Conservation (phyloP, 1,140 invertebrate genomes). For the Mycetomoellerius zeteki region DNA sequence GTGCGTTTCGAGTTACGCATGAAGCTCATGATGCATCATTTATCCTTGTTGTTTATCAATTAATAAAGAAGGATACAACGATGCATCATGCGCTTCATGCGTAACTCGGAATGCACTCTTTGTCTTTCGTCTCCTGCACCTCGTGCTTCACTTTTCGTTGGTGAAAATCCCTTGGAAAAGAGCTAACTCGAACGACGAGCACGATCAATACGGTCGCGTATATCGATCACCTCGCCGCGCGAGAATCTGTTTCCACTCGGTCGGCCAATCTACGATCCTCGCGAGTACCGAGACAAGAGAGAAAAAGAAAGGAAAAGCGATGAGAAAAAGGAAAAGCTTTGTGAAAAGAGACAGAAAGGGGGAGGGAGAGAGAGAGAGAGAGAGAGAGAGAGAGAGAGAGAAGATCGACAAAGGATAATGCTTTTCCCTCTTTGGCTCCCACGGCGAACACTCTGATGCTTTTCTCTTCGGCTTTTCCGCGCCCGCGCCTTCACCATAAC, state of each 20-base stretch:
- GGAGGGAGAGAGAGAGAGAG: background rate
- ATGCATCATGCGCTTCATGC: no score
- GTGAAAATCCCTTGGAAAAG: conserved; percentile 71
- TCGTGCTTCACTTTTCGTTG: background rate
- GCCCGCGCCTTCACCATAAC: conserved; percentile 37
- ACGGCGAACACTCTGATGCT: conserved; percentile 29
- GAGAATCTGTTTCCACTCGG: conserved; percentile 64
- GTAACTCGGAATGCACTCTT: no score
- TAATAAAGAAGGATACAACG: no score
- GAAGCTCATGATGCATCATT: no score
- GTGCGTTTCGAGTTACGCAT: no score
- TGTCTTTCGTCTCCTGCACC: conserved; percentile 41
- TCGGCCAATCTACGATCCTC: conserved; percentile 63
- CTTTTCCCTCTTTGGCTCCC: conserved; percentile 33
- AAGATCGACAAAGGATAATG: conserved; percentile 59
- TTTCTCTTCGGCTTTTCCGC: conserved; percentile 54
- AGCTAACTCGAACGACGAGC: conserved; percentile 70
- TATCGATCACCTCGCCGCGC: conserved; percentile 52
- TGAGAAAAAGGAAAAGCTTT: background rate
- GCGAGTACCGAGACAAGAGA: conserved; percentile 27
- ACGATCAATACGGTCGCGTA: conserved; percentile 69
- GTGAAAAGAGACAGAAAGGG: background rate
- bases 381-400: conserved; percentile 10
- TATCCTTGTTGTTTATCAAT: no score
- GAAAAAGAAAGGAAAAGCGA: background rate